Evolutionary conservation across 2,888 invertebrate genomes (phyloP).

Genomic region (Clusia tigrina): DNA sequence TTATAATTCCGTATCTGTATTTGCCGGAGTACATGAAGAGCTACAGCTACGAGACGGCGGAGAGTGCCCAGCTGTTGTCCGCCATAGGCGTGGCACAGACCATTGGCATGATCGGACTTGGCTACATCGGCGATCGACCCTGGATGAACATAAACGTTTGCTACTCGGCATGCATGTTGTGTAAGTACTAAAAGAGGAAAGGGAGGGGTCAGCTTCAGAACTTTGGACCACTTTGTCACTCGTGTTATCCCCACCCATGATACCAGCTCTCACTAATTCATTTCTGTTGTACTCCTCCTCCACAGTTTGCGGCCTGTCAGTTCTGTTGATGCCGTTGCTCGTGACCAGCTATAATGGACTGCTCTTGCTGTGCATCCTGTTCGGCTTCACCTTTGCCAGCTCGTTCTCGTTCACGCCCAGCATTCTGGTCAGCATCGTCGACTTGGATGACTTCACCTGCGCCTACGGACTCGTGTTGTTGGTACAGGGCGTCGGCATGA

Average conservation of each 20-base stretch:
- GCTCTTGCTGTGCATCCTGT: slow-evolving; percentile 68
- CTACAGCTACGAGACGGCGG: slow-evolving; percentile 74
- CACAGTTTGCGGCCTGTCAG: slow-evolving; percentile 62
- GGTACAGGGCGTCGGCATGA: slow-evolving; percentile 91
- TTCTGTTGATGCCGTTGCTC: slow-evolving; percentile 60
- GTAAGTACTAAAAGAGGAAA: no score
- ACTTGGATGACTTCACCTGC: slow-evolving; percentile 88
- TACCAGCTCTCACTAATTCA: no score
- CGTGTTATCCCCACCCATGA: no score
- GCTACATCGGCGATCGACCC: slow-evolving; percentile 88
- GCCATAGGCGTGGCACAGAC: slow-evolving; percentile 90
- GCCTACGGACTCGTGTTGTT: slow-evolving; percentile 90
- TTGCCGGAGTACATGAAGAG: slow-evolving; percentile 83
- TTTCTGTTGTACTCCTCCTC: background rate
- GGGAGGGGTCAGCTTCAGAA: no score
- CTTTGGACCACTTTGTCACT: no score
- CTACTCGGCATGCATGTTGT: slow-evolving; percentile 79
- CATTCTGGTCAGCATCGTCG: slow-evolving; percentile 86
- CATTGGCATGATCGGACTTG: slow-evolving; percentile 86
- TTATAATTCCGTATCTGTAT: slow-evolving; percentile 95
- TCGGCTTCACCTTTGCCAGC: slow-evolving; percentile 91
- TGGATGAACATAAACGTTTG: slow-evolving; percentile 83
- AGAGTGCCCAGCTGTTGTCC: slow-evolving; percentile 82
- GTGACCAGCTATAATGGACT: slow-evolving; percentile 53
- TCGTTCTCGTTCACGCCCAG: slow-evolving; percentile 91